These are phyloP conservation scores for Clivina fossor DNA, from an alignment of 2,888 invertebrate species.

Conservation along the genomic window DNA sequence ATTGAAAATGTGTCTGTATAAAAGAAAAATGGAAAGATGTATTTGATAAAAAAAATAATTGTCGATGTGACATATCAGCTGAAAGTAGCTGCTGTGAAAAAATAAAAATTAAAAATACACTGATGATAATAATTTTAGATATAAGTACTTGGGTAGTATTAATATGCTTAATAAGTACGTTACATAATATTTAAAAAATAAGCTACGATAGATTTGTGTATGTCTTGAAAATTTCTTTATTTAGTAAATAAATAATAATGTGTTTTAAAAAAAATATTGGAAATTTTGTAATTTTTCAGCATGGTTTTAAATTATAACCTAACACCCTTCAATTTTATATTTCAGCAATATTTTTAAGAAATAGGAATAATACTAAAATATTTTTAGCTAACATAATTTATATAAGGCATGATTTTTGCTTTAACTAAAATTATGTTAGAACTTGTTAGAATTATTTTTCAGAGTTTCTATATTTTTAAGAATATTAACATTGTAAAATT, in stretches of 20 bases:
- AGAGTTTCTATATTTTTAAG: too few relatives aligned
- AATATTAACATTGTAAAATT: too few relatives aligned
- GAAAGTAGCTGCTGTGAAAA: slow-evolving; percentile 30
- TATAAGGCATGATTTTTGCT: too few relatives aligned
- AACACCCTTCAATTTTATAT: not conserved
- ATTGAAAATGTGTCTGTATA: not conserved
- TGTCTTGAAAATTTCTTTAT: slow-evolving; percentile 29
- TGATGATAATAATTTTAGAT: slow-evolving; percentile 25
- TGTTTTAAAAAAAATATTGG: slow-evolving; percentile 32
- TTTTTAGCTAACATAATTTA: too few relatives aligned
- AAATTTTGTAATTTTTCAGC: slow-evolving; percentile 16
- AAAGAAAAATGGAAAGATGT: not conserved
- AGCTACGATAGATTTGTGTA: slow-evolving; percentile 33
- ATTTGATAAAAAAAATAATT: slow-evolving; percentile 19
- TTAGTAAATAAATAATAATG: slow-evolving; percentile 30
- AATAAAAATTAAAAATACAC: slow-evolving; percentile 16
- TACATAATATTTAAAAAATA: too few relatives aligned
- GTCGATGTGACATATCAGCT: slow-evolving; percentile 32
- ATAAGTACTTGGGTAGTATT: slow-evolving; percentile 28
- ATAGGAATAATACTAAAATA: too few relatives aligned
- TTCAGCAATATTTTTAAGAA: not conserved
- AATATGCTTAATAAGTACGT: slow-evolving; percentile 30
- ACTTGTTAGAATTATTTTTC: too few relatives aligned
- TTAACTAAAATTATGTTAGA: too few relatives aligned
- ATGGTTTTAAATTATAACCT: slow-evolving; percentile 25